phyloP scores from a whole-genome alignment of 2,888 invertebrate species.

The Caenorhabditis wallacei region DNA sequence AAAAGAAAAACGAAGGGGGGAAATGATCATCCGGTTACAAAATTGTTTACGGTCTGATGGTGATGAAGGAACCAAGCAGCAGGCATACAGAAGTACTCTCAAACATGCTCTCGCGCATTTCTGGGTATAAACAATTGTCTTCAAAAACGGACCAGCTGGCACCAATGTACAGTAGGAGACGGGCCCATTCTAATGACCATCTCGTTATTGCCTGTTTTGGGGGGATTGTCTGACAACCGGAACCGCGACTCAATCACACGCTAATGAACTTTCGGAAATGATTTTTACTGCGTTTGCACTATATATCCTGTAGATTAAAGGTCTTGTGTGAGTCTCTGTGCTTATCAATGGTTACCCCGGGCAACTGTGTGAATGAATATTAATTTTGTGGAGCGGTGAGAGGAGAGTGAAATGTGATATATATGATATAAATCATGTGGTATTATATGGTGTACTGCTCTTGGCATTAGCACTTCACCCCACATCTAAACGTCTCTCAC shows the following conservation, averaged over 20 bases:
- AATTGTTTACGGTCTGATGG: constrained; percentile 61
- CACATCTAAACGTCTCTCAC: not conserved
- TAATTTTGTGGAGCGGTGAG: constrained; percentile 47
- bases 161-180: constrained; percentile 48
- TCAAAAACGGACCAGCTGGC: constrained; percentile 52
- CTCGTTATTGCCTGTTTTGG: constrained; percentile 31
- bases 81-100: constrained; percentile 54
- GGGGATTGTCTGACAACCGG: not conserved
- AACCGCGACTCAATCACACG: constrained; percentile 31
- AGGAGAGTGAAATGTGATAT: constrained; percentile 31
- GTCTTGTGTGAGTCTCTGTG: not conserved
- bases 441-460: constrained; percentile 47
- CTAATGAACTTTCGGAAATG: constrained; percentile 43
- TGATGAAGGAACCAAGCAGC: constrained; percentile 22
- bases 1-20: too few relatives aligned
- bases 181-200: constrained; percentile 52
- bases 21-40: constrained; percentile 48
- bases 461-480: constrained; percentile 23
- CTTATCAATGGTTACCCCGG: constrained; percentile 38
- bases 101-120: constrained; percentile 57
- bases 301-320: constrained; percentile 24
- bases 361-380: constrained; percentile 64
- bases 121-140: constrained; percentile 55
- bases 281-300: constrained; percentile 57
- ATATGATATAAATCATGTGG: constrained; percentile 51